Evolutionary conservation across 2,797 vertebrate species (phyloP).

Genomic region (Tangara arthus): DNA sequence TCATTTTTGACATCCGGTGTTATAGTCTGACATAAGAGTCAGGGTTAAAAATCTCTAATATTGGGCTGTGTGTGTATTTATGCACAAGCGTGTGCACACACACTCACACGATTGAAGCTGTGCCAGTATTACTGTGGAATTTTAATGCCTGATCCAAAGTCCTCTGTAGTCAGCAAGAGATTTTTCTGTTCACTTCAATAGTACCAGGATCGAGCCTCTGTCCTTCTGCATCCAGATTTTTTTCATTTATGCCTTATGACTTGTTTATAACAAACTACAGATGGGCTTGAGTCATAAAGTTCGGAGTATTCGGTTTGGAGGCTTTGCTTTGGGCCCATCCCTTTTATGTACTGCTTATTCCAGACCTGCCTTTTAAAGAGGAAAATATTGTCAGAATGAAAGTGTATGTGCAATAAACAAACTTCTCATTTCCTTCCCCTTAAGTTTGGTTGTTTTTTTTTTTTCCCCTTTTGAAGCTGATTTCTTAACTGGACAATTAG

Average conservation of each 20-base stretch:
- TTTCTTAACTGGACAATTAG: slow-evolving; percentile 44
- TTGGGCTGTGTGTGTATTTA: background rate
- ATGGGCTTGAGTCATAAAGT: slow-evolving; percentile 66
- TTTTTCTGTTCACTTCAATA: slow-evolving; percentile 57
- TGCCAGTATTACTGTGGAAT: slow-evolving; percentile 64
- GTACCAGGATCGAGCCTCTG: slow-evolving; percentile 46
- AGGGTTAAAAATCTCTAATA: slow-evolving; percentile 10
- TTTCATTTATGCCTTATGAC: slow-evolving; percentile 69
- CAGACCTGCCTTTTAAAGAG: slow-evolving; percentile 52
- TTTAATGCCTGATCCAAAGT: slow-evolving; percentile 51
- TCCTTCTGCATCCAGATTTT: slow-evolving; percentile 65
- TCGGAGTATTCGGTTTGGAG: slow-evolving; percentile 37
- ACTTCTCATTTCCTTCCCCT: slow-evolving; percentile 49
- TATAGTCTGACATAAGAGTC: slow-evolving; percentile 1
- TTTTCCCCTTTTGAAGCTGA: slow-evolving; percentile 11
- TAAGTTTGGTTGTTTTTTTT: background rate
- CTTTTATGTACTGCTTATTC: slow-evolving; percentile 55
- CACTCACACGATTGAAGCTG: slow-evolving; percentile 32
- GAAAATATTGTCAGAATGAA: slow-evolving; percentile 60
- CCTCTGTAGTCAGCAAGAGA: slow-evolving; percentile 59
- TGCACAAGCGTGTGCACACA: background rate
- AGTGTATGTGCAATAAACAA: slow-evolving; percentile 53
- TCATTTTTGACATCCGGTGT: slow-evolving; percentile 64
- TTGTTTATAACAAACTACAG: slow-evolving; percentile 70
- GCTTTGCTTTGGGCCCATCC: slow-evolving; percentile 57